Evolutionary conservation across 2,797 vertebrate species (phyloP).

Genomic region (Smutsia gigantea): DNA sequence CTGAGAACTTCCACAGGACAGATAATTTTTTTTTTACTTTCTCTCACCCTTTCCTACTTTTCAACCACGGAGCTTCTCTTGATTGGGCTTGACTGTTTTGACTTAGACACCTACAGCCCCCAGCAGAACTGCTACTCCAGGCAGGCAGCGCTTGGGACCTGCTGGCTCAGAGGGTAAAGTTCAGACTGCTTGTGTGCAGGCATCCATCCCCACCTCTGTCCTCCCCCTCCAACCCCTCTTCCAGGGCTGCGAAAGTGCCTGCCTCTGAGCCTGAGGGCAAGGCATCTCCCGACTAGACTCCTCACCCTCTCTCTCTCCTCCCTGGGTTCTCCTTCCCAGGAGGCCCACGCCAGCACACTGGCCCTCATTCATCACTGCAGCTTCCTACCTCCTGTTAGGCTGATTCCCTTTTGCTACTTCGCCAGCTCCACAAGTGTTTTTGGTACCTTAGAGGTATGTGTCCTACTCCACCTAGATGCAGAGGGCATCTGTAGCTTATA

Average conservation of each 20-base stretch:
- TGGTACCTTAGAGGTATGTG: not conserved
- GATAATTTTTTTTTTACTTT: not conserved
- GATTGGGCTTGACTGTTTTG: not conserved
- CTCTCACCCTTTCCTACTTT: not conserved
- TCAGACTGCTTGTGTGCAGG: not conserved
- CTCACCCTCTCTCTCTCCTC: not conserved
- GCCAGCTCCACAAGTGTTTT: not conserved
- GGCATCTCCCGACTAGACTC: not conserved
- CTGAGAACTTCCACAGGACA: not conserved
- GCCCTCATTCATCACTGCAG: not conserved
- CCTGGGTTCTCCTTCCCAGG: not conserved
- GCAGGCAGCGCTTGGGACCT: not conserved
- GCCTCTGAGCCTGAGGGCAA: not conserved
- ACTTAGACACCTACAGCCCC: not conserved
- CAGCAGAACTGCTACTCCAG: not conserved
- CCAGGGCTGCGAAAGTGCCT: not conserved
- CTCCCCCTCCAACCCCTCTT: not conserved
- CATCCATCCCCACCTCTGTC: too few species aligned
- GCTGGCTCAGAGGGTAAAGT: not conserved
- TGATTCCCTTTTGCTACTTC: not conserved
- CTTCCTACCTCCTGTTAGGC: not conserved
- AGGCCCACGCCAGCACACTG: not conserved
- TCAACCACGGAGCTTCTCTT: not conserved
- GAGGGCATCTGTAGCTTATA: not conserved
- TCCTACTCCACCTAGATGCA: not conserved